These are phyloP conservation scores for Taxidea taxus DNA, from an alignment of 2,113 vertebrate genomes.

Conservation along the genomic window DNA sequence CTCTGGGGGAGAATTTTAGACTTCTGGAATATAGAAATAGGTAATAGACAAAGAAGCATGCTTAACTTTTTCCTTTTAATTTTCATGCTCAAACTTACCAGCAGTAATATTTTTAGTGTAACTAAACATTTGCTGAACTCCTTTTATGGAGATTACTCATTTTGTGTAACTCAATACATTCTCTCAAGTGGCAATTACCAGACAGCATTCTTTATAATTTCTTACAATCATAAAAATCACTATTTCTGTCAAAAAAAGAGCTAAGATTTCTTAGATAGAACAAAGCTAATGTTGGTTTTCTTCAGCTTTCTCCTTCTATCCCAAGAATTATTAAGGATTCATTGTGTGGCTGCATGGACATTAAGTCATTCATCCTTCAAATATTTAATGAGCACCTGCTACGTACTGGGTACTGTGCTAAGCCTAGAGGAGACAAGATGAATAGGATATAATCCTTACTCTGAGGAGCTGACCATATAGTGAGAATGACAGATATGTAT, in stretches of 20 bases:
- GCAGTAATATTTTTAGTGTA: slow-evolving; percentile 36
- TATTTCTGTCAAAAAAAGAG: slow-evolving; percentile 24
- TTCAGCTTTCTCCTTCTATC: not conserved
- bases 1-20: slow-evolving; percentile 30
- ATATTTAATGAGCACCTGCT: slow-evolving; percentile 1
- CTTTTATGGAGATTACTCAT: slow-evolving; percentile 27
- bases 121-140: slow-evolving; percentile 48
- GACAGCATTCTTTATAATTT: slow-evolving; percentile 14
- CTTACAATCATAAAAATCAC: slow-evolving; percentile 50
- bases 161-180: slow-evolving; percentile 30
- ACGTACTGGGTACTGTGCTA: not conserved
- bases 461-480: not conserved
- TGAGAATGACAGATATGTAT: not conserved
- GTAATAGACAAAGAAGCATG: slow-evolving; percentile 42
- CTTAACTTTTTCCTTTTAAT: slow-evolving; percentile 44
- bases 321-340: slow-evolving; percentile 4
- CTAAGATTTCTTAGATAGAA: slow-evolving; percentile 36
- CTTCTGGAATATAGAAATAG: slow-evolving; percentile 41
- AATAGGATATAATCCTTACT: not conserved
- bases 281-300: slow-evolving; percentile 13
- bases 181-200: slow-evolving; percentile 29
- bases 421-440: not conserved
- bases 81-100: slow-evolving; percentile 48
- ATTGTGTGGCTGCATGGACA: not conserved
- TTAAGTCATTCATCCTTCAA: not conserved